Percentiles rank a stretch among this genome's conserved stretches.
Conservation (phyloP, 2,113 vertebrate species). For the Glareola pratincola region DNA sequence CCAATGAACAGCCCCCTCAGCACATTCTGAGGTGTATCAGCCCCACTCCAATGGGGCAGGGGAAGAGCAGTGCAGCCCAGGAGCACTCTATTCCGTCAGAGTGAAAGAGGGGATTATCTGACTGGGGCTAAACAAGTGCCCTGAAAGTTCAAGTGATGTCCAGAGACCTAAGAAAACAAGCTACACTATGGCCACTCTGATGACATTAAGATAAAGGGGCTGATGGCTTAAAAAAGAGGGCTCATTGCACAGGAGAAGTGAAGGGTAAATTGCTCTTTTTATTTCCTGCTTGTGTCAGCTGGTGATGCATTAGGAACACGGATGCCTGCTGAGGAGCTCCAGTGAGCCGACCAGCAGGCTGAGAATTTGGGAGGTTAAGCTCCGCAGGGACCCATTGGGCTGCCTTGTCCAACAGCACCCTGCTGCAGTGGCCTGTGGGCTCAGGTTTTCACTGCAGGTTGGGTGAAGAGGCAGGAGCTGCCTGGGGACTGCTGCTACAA, state of each 20-base stretch:
- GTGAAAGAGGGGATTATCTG: slow-evolving; percentile 27
- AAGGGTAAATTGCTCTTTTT: slow-evolving; percentile 47
- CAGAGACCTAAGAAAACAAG: slow-evolving; percentile 73
- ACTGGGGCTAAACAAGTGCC: neutral
- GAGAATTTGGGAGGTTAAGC: neutral
- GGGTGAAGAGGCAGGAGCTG: neutral
- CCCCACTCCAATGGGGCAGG: neutral
- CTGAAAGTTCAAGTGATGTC: slow-evolving; percentile 41
- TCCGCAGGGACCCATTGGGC: neutral
- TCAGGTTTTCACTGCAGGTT: neutral
- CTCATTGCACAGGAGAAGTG: slow-evolving; percentile 59
- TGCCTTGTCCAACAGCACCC: neutral
- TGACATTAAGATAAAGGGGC: slow-evolving; percentile 58
- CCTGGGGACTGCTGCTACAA: neutral
- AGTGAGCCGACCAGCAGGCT: neutral
- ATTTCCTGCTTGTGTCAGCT: slow-evolving; percentile 57
- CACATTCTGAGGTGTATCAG: neutral
- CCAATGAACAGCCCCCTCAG: slow-evolving; percentile 27
- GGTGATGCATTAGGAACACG: slow-evolving; percentile 69
- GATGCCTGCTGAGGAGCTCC: neutral
- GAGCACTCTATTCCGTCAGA: slow-evolving; percentile 9
- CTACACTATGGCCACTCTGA: slow-evolving; percentile 56
- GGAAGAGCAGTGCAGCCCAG: neutral
- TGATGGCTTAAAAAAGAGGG: slow-evolving; percentile 50
- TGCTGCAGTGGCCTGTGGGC: neutral